Conservation (phyloP, 2,113 vertebrate species). For the Eira barbara region DNA sequence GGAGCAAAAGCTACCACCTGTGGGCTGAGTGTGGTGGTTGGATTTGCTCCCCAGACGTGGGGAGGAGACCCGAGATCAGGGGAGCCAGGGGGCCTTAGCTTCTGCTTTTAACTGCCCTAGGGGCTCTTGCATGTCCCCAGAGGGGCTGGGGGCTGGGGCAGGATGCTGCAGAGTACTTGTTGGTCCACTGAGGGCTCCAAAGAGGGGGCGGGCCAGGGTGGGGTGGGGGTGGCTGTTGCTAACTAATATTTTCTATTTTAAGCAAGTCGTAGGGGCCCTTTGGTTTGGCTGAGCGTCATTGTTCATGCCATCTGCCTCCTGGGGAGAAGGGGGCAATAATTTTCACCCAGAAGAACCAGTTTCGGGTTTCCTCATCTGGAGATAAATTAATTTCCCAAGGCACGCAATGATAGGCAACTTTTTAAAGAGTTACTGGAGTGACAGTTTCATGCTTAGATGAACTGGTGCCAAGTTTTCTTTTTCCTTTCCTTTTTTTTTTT, state of each 20-base stretch:
- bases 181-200: background rate
- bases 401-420: background rate
- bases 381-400: conserved; percentile 55
- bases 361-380: conserved; percentile 20
- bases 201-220: background rate
- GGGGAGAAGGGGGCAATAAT: background rate
- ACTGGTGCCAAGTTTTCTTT: background rate
- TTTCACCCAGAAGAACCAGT: background rate
- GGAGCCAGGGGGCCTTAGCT: background rate
- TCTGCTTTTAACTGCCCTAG: background rate
- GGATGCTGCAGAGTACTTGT: background rate
- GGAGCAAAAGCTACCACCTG: background rate
- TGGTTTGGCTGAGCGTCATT: background rate
- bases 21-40: background rate
- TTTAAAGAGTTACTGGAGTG: background rate
- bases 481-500: background rate
- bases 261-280: background rate
- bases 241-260: conserved; percentile 11
- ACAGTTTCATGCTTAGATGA: background rate
- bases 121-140: background rate
- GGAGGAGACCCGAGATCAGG: background rate
- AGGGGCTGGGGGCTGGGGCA: background rate
- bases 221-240: background rate
- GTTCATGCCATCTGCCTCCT: background rate
- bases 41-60: background rate